A percentile compares a stretch with the other conserved stretches of the same genome.
Conservation (phyloP, 2,888 invertebrate genomes). For the Lamellibrachia satsuma region DNA sequence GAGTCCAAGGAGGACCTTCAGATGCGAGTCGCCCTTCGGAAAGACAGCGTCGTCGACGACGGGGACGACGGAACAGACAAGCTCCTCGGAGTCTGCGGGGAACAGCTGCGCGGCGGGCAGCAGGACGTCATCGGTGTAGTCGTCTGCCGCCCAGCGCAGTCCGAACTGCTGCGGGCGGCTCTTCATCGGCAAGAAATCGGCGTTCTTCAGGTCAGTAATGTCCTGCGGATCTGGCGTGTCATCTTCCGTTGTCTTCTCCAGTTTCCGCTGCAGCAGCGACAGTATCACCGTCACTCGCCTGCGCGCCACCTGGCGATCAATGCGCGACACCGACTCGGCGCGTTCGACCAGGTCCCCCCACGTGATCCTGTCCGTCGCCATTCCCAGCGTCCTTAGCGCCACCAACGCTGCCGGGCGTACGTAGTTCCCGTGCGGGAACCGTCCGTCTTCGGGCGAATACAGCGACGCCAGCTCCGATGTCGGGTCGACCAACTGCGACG, state of each 20-base stretch:
- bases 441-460: conserved; percentile 45
- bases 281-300: conserved; percentile 19
- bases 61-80: conserved; percentile 40
- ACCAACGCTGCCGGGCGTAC: conserved; percentile 28
- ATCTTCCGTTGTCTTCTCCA: background rate
- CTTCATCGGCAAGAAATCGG: conserved; percentile 40
- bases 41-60: conserved; percentile 39
- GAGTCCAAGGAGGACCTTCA: conserved; percentile 37
- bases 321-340: conserved; percentile 28
- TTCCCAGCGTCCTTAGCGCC: conserved; percentile 39
- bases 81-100: conserved; percentile 32
- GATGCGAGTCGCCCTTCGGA: conserved; percentile 30
- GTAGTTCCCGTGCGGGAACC: conserved; percentile 46
- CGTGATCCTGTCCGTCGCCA: conserved; percentile 36
- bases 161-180: conserved; percentile 38
- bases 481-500: conserved; percentile 49
- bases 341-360: conserved; percentile 42
- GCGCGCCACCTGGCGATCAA: background rate
- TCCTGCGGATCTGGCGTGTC: background rate
- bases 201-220: background rate
- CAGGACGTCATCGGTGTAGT: conserved; percentile 27
- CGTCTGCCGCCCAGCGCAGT: conserved; percentile 38
- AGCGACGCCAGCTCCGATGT: conserved; percentile 40
- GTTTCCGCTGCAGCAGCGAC: conserved; percentile 2
- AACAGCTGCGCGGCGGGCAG: conserved; percentile 36